Evolutionary conservation across 2,113 vertebrate species (phyloP).

Genomic region (Cynocephalus volans): DNA sequence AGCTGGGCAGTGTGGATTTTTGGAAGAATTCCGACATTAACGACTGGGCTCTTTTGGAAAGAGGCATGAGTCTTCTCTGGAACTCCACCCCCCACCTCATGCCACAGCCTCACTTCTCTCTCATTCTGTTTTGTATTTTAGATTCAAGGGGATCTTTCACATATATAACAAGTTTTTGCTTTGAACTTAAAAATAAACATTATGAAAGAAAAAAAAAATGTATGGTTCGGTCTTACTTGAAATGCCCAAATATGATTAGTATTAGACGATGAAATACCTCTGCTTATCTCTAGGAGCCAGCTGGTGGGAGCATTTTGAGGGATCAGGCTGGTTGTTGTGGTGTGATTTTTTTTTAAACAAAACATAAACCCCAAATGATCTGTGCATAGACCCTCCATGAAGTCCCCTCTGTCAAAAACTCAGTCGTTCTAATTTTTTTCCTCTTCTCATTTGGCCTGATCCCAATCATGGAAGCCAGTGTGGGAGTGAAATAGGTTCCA

Average conservation of each 20-base stretch:
- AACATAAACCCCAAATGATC: slow-evolving; percentile 82
- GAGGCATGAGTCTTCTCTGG: background rate
- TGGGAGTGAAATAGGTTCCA: slow-evolving; percentile 23
- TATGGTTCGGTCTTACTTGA: slow-evolving; percentile 89
- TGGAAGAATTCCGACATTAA: slow-evolving; percentile 53
- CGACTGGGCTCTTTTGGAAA: slow-evolving; percentile 62
- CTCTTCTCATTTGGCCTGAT: slow-evolving; percentile 73
- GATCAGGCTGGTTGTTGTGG: slow-evolving; percentile 78
- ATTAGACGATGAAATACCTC: slow-evolving; percentile 91
- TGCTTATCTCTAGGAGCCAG: slow-evolving; percentile 92
- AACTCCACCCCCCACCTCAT: background rate
- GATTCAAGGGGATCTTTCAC: slow-evolving; percentile 91
- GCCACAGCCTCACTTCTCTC: background rate
- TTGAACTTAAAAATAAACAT: slow-evolving; percentile 93
- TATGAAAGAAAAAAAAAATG: slow-evolving; percentile 83
- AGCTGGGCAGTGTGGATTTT: background rate
- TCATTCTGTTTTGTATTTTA: slow-evolving; percentile 86
- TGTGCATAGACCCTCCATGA: slow-evolving; percentile 64
- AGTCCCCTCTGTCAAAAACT: slow-evolving; percentile 61
- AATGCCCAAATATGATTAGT: slow-evolving; percentile 93
- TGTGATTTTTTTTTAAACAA: slow-evolving; percentile 77
- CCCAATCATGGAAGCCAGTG: slow-evolving; percentile 65
- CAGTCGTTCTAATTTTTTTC: slow-evolving; percentile 70
- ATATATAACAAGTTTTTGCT: slow-evolving; percentile 89
- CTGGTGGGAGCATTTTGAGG: slow-evolving; percentile 89